Base-by-base conservation (phyloP, 2,888 invertebrate genomes). In the Philhelius pedissequus region DNA sequence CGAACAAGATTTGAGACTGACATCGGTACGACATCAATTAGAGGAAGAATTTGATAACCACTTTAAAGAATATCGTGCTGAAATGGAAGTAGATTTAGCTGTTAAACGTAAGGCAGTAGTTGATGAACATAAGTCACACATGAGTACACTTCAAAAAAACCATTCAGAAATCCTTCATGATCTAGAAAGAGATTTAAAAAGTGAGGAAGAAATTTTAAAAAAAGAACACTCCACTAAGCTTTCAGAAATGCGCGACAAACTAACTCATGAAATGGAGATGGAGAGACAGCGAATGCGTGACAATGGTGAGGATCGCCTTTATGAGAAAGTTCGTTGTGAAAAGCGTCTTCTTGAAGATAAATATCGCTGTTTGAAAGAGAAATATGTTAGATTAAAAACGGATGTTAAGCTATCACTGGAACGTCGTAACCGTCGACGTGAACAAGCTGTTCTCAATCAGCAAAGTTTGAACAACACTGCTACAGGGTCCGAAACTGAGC, bases 381-480 rank as follows among this genome's bases (percentile, higher is more conserved):
- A 97, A 90, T 96, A 97, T 88, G 93, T 95, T 22, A 92, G 95
- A 13, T 92, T 97, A 73, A 97, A 97, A 90, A 95, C 94, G 22
- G 96, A 97, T 87, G 95, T 96, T 9, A 95, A 96, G 90, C 91
- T 95, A 27, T 95, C 96, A 0, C 93, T 96, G 73, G 96, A 96
- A 88, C 94, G 95, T 30, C 93, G 96, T 11, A 95, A 94, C 89
- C 94, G 94, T 50, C 92, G 94, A 2, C 92, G 94, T 0, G 94
- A 94, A 87, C 94, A 92, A 86, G 90, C 89, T 0, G 86, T 86
- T n/a, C 69, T 79, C 7, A 88, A 89, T 8, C 90, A 90, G 50
- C 90, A 89, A 64, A 87, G 87, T 68, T 86, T 87, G 45, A 86
- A 88, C n/a, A 94, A 93, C 73, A 93, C 93, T 88, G 94, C 94